These are phyloP conservation scores for Adelognathus sp. DNA, from an alignment of 2,888 invertebrate genomes.

Conservation along the genomic window DNA sequence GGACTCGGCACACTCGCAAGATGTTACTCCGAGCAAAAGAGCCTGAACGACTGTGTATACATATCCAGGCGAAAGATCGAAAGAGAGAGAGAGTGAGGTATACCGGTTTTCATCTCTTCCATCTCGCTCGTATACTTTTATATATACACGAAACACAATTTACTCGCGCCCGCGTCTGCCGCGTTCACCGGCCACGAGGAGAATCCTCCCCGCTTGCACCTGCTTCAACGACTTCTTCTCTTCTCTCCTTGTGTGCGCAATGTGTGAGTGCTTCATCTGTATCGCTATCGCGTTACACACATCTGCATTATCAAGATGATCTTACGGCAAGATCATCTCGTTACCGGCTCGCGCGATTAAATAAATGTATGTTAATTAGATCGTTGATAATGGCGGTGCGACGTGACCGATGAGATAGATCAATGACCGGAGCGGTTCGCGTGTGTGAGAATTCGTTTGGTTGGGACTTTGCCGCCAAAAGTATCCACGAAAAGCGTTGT, in stretches of 20 bases:
- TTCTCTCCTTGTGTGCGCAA: slow-evolving; percentile 8
- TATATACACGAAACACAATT: slow-evolving; percentile 21
- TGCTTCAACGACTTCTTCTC: slow-evolving; percentile 57
- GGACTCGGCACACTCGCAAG: slow-evolving; percentile 71
- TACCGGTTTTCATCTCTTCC: slow-evolving; percentile 50
- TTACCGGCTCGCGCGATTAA: slow-evolving; percentile 21
- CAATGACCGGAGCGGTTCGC: background rate
- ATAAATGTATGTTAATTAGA: slow-evolving; percentile 6
- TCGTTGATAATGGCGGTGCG: background rate
- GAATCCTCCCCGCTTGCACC: slow-evolving; percentile 57
- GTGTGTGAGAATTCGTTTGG: no score
- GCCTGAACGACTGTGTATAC: slow-evolving; percentile 56
- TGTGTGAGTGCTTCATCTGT: background rate
- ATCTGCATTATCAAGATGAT: background rate
- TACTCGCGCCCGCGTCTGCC: slow-evolving; percentile 51
- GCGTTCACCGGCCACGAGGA: slow-evolving; percentile 30
- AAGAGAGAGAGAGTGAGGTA: slow-evolving; percentile 44
- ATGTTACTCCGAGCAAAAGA: slow-evolving; percentile 70
- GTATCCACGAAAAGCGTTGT: no score
- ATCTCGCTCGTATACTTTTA: slow-evolving; percentile 25
- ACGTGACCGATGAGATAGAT: background rate
- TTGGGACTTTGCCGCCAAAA: background rate
- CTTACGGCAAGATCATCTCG: slow-evolving; percentile 13
- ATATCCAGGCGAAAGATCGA: slow-evolving; percentile 49
- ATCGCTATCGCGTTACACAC: background rate